phyloP scores from a whole-genome alignment of 37 sponge, comb jelly and placozoan species.

The Theonella swinhoei region DNA sequence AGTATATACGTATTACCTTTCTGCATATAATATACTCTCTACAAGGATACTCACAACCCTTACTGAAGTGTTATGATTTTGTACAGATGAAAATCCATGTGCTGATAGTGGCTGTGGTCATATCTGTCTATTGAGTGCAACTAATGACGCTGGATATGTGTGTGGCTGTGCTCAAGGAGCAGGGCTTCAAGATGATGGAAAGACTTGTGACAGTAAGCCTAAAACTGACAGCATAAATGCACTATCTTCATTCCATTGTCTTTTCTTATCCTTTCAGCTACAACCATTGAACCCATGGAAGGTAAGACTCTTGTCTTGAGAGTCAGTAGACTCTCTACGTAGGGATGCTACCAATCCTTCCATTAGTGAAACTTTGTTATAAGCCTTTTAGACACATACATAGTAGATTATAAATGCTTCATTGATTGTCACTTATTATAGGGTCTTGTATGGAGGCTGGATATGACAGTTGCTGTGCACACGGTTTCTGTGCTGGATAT shows the following conservation, averaged over 20 bases:
- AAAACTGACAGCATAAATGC: background rate
- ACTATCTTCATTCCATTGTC: background rate
- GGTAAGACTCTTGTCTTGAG: too few relatives aligned
- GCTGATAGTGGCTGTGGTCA: conserved; percentile 48
- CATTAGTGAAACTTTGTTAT: background rate
- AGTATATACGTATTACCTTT: too few relatives aligned
- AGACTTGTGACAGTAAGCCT: background rate
- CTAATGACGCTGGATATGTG: conserved; percentile 1
- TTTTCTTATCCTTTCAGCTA: background rate
- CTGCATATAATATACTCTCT: too few relatives aligned
- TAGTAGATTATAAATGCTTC: background rate
- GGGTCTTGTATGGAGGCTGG: conserved; percentile 37
- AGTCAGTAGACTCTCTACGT: background rate
- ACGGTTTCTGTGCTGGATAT: background rate
- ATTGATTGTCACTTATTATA: background rate
- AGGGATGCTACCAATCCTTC: too few relatives aligned
- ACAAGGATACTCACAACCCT: too few relatives aligned
- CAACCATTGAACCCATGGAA: background rate
- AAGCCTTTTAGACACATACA: background rate
- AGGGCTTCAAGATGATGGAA: background rate
- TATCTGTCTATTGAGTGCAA: conserved; percentile 56
- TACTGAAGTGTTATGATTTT: background rate
- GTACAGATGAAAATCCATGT: conserved; percentile 69
- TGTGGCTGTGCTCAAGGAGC: conserved; percentile 62
- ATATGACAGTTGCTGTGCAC: conserved; percentile 22